A percentile compares a stretch with the other conserved stretches of the same genome.
phyloP scores from a whole-genome alignment of 1,140 invertebrate species.

The Proctacanthus coquilletti region DNA sequence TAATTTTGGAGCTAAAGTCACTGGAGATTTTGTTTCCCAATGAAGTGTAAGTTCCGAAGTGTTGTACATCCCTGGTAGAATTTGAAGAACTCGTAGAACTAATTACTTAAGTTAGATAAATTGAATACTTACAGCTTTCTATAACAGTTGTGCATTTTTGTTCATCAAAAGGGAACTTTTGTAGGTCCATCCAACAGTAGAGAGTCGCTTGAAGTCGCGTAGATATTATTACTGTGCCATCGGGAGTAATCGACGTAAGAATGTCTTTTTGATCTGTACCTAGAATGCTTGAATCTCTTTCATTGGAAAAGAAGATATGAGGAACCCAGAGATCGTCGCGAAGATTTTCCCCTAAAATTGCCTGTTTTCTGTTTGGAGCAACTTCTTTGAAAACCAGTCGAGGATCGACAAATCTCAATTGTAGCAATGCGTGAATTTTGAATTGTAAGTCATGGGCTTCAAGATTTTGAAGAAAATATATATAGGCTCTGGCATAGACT shows the following conservation, averaged over 20 bases:
- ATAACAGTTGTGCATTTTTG: slow-evolving; percentile 62
- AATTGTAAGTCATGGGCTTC: slow-evolving; percentile 69
- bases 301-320: slow-evolving; percentile 63
- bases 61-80: slow-evolving; percentile 57
- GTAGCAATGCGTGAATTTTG: slow-evolving; percentile 61
- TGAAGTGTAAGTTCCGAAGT: slow-evolving; percentile 52
- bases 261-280: slow-evolving; percentile 62
- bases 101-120: background rate
- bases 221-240: slow-evolving; percentile 59
- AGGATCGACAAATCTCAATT: slow-evolving; percentile 55
- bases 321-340: slow-evolving; percentile 63
- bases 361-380: slow-evolving; percentile 41
- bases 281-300: slow-evolving; percentile 47
- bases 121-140: slow-evolving; percentile 55
- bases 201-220: slow-evolving; percentile 58
- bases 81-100: background rate
- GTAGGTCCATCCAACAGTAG: slow-evolving; percentile 65
- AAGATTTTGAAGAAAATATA: slow-evolving; percentile 60
- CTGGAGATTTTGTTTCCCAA: slow-evolving; percentile 58
- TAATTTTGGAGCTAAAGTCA: slow-evolving; percentile 55
- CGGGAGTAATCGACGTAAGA: slow-evolving; percentile 55
- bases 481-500: slow-evolving; percentile 49
- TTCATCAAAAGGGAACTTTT: slow-evolving; percentile 73
- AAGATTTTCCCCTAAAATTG: slow-evolving; percentile 53
- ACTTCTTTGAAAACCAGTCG: slow-evolving; percentile 47